Percentiles rank a stretch among this genome's conserved stretches.
Evolutionary conservation across 2,113 vertebrate genomes (phyloP).

Genomic region (Sula dactylatra): DNA sequence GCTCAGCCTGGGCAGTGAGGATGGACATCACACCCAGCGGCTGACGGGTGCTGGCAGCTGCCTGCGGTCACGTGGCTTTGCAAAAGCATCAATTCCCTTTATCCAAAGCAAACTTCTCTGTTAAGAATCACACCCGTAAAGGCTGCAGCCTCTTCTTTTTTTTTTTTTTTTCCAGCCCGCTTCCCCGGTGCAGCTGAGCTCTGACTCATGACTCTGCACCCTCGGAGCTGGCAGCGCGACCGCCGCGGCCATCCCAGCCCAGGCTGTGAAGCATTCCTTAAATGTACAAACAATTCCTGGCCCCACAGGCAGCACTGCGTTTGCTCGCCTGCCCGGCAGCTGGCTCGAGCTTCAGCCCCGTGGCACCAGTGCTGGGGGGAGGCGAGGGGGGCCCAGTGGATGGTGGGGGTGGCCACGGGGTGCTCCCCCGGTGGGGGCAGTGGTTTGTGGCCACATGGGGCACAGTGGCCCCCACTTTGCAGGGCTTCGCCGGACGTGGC

Average conservation of each 20-base stretch:
- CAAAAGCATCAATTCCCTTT: not conserved
- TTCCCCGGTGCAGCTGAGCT: not conserved
- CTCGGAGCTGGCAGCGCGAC: not conserved
- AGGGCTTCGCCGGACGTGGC: accelerated
- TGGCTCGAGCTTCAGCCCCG: accelerated
- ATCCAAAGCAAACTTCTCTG: not conserved
- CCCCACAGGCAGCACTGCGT: accelerated
- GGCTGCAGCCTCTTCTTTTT: not conserved
- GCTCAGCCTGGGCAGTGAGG: accelerated
- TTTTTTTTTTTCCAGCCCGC: not conserved
- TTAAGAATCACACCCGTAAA: not conserved
- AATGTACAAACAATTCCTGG: not conserved
- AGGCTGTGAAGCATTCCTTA: conserved; percentile 7
- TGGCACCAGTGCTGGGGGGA: not conserved
- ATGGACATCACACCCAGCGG: not conserved
- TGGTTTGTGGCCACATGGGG: accelerated
- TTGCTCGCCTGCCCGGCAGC: accelerated
- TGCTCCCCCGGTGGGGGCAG: accelerated
- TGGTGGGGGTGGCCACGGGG: accelerated
- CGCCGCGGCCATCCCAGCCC: not conserved
- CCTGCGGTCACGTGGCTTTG: not conserved
- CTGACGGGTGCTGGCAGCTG: not conserved
- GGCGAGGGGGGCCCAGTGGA: not conserved
- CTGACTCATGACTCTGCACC: not conserved
- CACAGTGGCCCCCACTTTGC: accelerated